A percentile compares a stretch with the other conserved stretches of the same genome.
Conservation (phyloP, 2,888 invertebrate species). For the Tetropium fuscum region DNA sequence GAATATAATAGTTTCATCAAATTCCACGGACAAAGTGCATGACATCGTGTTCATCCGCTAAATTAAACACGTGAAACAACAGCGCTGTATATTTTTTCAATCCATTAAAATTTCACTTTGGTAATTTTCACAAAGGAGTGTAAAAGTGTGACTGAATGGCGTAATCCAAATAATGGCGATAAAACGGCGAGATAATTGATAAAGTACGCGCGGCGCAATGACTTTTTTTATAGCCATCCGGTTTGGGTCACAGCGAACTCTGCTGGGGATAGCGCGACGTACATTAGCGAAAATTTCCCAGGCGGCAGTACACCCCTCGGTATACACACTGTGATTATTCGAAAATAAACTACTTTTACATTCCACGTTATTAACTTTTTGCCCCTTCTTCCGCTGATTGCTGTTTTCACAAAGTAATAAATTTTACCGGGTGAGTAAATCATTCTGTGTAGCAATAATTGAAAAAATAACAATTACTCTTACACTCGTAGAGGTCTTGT, state of each 20-base stretch:
- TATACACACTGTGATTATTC: constrained; percentile 22
- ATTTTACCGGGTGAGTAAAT: too few species aligned
- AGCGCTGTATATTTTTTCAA: constrained; percentile 33
- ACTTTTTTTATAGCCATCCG: constrained; percentile 18
- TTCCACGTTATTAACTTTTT: constrained; percentile 19
- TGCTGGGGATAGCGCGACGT: constrained; percentile 24
- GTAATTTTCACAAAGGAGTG: constrained; percentile 39
- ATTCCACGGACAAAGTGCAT: constrained; percentile 27
- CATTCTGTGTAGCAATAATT: too few species aligned
- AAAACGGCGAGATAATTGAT: constrained; percentile 58
- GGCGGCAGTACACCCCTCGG: constrained; percentile 15
- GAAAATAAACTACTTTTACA: constrained; percentile 22
- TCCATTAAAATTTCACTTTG: constrained; percentile 43
- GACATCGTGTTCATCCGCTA: constrained; percentile 20
- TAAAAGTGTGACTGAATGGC: constrained; percentile 42
- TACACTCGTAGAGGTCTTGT: too few species aligned
- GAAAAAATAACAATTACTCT: too few species aligned
- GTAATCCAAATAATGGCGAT: constrained; percentile 51
- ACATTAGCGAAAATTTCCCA: constrained; percentile 33
- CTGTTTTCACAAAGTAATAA: constrained; percentile 5
- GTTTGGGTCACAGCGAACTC: constrained; percentile 13
- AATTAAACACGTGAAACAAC: constrained; percentile 32
- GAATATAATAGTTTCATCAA: constrained; percentile 25
- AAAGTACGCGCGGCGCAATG: constrained; percentile 23
- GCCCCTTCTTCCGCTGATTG: constrained; percentile 5